phyloP scores from a whole-genome alignment of 1,140 invertebrate genomes.

The Drosophila pseudoobscura region DNA sequence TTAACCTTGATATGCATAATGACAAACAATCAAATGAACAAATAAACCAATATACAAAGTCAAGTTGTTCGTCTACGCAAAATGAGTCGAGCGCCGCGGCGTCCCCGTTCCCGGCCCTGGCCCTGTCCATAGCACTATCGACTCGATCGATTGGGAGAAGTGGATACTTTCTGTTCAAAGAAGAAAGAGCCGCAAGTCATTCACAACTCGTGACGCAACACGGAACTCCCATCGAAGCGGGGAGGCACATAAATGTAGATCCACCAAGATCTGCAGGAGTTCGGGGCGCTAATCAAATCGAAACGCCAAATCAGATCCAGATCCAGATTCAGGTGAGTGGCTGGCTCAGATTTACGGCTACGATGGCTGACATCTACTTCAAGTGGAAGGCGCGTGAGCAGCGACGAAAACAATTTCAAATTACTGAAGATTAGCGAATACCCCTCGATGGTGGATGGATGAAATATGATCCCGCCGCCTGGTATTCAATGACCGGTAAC shows the following conservation, averaged over 20 bases:
- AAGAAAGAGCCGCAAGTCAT: not conserved
- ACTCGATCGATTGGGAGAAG: not conserved
- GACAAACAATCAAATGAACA: slow-evolving; percentile 59
- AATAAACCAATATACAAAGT: slow-evolving; percentile 32
- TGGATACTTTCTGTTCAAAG: not conserved
- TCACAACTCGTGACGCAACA: no score
- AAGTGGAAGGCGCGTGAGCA: slow-evolving; percentile 66
- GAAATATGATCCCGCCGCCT: slow-evolving; percentile 20
- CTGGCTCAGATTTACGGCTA: slow-evolving; percentile 51
- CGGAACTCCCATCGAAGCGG: no score
- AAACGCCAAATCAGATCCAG: not conserved
- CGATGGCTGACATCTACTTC: slow-evolving; percentile 3
- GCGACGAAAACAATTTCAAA: slow-evolving; percentile 34
- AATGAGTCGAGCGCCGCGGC: slow-evolving; percentile 14
- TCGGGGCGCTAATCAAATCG: not conserved
- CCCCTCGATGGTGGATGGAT: slow-evolving; percentile 1
- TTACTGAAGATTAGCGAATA: slow-evolving; percentile 21
- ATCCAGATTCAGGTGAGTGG: slow-evolving; percentile 21
- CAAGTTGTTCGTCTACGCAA: slow-evolving; percentile 28
- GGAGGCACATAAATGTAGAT: no score
- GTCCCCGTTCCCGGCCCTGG: not conserved
- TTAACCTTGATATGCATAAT: slow-evolving; percentile 72
- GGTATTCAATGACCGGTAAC: not conserved
- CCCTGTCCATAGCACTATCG: not conserved
- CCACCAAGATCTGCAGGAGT: not conserved